Percentiles rank a stretch among this genome's conserved stretches.
Conservation (phyloP, 2,797 vertebrate genomes). For the Ceryle rudis region DNA sequence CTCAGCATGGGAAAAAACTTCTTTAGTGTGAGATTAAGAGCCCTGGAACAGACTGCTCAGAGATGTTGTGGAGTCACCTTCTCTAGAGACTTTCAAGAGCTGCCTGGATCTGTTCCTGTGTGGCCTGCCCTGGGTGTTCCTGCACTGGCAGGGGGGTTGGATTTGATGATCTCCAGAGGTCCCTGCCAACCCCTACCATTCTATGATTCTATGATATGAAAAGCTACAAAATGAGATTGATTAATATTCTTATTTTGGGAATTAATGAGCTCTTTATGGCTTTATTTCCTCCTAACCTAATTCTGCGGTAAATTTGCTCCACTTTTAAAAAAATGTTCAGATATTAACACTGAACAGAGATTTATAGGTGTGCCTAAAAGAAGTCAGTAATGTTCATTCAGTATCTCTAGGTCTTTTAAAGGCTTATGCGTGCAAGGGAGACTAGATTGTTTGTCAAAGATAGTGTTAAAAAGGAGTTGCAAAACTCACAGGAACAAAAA, state of each 20-base stretch:
- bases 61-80: too few species aligned
- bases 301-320: background rate
- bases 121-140: too few species aligned
- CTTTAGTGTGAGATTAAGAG: too few species aligned
- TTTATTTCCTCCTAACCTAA: background rate
- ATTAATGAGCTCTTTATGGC: background rate
- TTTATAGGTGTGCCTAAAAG: background rate
- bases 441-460: background rate
- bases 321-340: background rate
- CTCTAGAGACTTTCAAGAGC: too few species aligned
- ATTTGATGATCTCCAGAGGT: too few species aligned
- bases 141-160: too few species aligned
- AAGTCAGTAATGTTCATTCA: background rate
- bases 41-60: too few species aligned
- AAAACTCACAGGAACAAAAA: background rate
- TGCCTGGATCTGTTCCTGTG: too few species aligned
- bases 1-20: too few species aligned
- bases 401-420: background rate
- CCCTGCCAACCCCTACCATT: too few species aligned
- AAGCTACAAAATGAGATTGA: background rate
- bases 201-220: background rate
- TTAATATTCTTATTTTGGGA: background rate
- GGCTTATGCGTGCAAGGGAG: background rate
- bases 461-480: background rate
- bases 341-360: background rate